A percentile compares a stretch with the other conserved stretches of the same genome.
phyloP scores from a whole-genome alignment of 2,888 invertebrate species.

The Carcina quercana region DNA sequence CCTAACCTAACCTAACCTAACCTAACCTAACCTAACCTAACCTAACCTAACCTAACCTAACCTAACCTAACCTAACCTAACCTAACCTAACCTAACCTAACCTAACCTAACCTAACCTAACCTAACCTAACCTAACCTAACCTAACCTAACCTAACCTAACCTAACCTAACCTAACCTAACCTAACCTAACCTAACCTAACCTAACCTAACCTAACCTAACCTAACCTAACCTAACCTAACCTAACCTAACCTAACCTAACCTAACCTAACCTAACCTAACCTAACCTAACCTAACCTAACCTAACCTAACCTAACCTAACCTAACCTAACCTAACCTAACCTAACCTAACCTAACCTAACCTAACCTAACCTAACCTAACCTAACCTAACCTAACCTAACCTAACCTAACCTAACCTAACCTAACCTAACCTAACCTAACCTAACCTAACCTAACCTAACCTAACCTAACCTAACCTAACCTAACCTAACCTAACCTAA shows the following conservation, averaged over 20 bases:
- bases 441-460: slow-evolving; percentile 14
- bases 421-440: slow-evolving; percentile 15
- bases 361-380: slow-evolving; percentile 9
- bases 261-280: slow-evolving; percentile 17
- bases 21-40: slow-evolving; percentile 9
- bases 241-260: slow-evolving; percentile 17
- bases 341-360: slow-evolving; percentile 17
- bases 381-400: slow-evolving; percentile 15
- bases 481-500: slow-evolving; percentile 3
- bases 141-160: slow-evolving; percentile 20
- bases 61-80: slow-evolving; percentile 19
- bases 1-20: slow-evolving; percentile 11
- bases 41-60: slow-evolving; percentile 10
- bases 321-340: slow-evolving; percentile 15
- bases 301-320: slow-evolving; percentile 9
- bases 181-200: slow-evolving; percentile 15
- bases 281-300: slow-evolving; percentile 13
- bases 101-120: slow-evolving; percentile 15
- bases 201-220: slow-evolving; percentile 18
- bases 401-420: slow-evolving; percentile 13
- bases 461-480: slow-evolving; percentile 13
- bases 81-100: slow-evolving; percentile 20
- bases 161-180: slow-evolving; percentile 17
- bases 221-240: slow-evolving; percentile 19
- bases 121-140: slow-evolving; percentile 15